Evolutionary conservation across 2,888 invertebrate species (phyloP).

Genomic region (Orthosia cruda): DNA sequence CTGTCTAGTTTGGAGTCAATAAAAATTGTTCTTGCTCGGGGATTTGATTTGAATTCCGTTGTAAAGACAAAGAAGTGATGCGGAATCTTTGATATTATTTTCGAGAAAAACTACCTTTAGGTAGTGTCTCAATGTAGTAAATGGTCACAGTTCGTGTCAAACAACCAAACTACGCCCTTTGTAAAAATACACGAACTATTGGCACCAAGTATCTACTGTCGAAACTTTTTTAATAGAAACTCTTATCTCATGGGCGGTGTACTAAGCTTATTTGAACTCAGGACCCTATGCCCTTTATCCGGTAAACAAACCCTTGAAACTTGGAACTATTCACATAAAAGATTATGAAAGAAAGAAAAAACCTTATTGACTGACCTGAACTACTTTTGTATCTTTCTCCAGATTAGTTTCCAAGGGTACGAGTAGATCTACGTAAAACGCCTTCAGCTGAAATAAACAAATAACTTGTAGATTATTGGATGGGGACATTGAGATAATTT

Average conservation of each 20-base stretch:
- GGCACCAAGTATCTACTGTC: constrained; percentile 35
- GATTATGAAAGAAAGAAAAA: constrained; percentile 78
- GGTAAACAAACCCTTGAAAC: constrained; percentile 82
- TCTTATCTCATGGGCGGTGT: constrained; percentile 79
- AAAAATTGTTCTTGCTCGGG: constrained; percentile 16
- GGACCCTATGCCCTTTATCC: constrained; percentile 74
- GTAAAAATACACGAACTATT: constrained; percentile 63
- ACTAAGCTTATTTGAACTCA: constrained; percentile 81
- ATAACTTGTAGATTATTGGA: constrained; percentile 73
- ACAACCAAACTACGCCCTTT: constrained; percentile 54
- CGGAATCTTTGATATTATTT: constrained; percentile 13
- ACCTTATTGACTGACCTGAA: constrained; percentile 93
- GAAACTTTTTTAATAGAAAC: constrained; percentile 85
- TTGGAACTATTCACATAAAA: constrained; percentile 77
- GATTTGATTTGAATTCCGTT: constrained; percentile 27
- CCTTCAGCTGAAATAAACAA: constrained; percentile 95
- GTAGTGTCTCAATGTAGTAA: background rate
- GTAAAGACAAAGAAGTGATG: background rate
- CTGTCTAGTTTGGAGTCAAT: constrained; percentile 11
- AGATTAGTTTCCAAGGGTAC: constrained; percentile 98
- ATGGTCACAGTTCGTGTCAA: constrained; percentile 35
- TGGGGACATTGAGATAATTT: constrained; percentile 60
- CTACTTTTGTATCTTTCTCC: constrained; percentile 98
- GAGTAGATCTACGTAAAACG: constrained; percentile 98
- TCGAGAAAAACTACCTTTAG: background rate